Evolutionary conservation across 1,140 invertebrate genomes (phyloP).

Genomic region (Tetragonula clypearis): DNA sequence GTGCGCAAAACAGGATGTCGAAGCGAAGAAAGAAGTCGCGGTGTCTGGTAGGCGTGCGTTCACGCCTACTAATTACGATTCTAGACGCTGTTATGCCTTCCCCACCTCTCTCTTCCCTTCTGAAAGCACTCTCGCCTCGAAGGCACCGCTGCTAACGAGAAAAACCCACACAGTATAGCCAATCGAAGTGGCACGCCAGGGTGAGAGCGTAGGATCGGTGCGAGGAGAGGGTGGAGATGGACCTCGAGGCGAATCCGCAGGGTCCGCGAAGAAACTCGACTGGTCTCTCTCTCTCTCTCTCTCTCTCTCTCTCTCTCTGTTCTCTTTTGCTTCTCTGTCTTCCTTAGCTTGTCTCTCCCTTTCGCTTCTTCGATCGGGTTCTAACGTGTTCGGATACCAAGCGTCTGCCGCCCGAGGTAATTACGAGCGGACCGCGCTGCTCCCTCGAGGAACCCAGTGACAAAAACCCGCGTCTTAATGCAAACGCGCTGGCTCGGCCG

Average conservation of each 20-base stretch:
- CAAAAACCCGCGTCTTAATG: conserved; percentile 81
- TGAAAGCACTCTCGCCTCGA: conserved; percentile 55
- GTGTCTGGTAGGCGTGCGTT: conserved; percentile 78
- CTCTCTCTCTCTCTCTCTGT: background rate
- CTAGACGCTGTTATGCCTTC: conserved; percentile 71
- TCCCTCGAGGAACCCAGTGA: conserved; percentile 71
- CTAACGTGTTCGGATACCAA: conserved; percentile 55
- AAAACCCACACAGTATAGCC: conserved; percentile 76
- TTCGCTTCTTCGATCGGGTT: conserved; percentile 12
- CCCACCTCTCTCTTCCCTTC: background rate
- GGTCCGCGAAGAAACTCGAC: conserved; percentile 61
- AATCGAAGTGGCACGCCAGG: conserved; percentile 71
- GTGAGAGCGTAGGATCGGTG: conserved; percentile 38
- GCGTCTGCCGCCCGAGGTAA: conserved; percentile 74
- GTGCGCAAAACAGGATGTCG: conserved; percentile 34
- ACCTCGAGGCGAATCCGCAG: conserved; percentile 38
- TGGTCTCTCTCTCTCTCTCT: conserved; percentile 27
- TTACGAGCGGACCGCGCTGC: conserved; percentile 65
- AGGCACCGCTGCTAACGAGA: conserved; percentile 67
- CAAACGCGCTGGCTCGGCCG: conserved; percentile 74
- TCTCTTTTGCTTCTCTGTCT: background rate
- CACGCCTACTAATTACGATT: conserved; percentile 81
- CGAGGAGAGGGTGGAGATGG: conserved; percentile 38
- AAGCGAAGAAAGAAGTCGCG: conserved; percentile 57
- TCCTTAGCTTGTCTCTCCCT: background rate